These are phyloP conservation scores for Antigone vipio DNA, from an alignment of 2,113 vertebrate genomes.

Conservation along the genomic window DNA sequence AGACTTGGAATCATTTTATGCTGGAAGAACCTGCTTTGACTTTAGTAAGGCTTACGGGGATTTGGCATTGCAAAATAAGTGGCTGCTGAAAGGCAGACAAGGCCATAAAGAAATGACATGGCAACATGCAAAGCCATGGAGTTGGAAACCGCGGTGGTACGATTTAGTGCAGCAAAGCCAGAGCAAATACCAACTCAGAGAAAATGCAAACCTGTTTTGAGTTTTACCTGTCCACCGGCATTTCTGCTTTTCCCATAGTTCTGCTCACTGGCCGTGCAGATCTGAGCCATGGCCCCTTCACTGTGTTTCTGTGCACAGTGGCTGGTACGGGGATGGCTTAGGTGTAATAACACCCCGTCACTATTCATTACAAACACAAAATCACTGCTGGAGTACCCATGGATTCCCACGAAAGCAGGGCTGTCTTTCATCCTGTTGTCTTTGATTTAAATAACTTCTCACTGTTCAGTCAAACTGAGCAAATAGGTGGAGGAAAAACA, in stretches of 20 bases:
- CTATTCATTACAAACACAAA: background rate
- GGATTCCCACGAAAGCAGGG: background rate
- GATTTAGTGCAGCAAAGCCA: background rate
- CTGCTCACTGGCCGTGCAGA: background rate
- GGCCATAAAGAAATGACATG: background rate
- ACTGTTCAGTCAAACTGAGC: background rate
- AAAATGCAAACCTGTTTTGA: background rate
- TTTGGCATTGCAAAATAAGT: background rate
- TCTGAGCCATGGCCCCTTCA: background rate
- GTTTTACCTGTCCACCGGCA: background rate
- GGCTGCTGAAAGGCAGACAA: background rate
- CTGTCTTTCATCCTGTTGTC: background rate
- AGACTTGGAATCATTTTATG: background rate
- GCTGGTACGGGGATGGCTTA: background rate
- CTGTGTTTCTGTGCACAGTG: background rate
- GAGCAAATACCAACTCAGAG: background rate
- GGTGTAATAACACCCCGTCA: conserved; percentile 24
- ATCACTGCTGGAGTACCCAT: background rate
- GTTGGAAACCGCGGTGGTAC: background rate
- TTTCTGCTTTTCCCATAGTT: background rate
- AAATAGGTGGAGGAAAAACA: background rate
- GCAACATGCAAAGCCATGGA: background rate
- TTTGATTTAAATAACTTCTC: background rate
- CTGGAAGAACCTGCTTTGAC: background rate
- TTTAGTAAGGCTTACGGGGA: background rate